Evolutionary conservation across 2,888 invertebrate genomes (phyloP), one percentile per base, ranked within the genome.

Genomic region (Antheraea assamensis): DNA sequence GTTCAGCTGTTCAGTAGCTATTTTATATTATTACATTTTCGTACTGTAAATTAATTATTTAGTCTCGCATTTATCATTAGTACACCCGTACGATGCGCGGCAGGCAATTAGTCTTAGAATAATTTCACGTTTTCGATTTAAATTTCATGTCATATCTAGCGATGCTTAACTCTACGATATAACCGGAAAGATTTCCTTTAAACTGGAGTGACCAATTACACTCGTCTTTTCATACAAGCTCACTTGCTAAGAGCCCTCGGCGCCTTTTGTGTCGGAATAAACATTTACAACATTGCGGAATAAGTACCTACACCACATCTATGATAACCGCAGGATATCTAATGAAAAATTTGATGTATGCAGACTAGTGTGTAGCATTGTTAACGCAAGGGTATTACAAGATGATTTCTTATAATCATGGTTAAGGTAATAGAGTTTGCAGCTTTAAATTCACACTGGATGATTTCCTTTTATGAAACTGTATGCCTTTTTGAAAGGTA

Each of bases 131-230:
- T n/a, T 61, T 24, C 17, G 61, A 64, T 30, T 64, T 64, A 30
- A 64, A 0, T 64, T 30, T 30, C 30, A 70, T 7, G 71, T 27
- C 55, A 5, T 21, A 0, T 87, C 84, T 85, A 80, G 15, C 2
- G 4, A 0, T 84, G 81, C 71, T 0, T 72, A 83, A 24, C 75
- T 84, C 90, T 90, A 80, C 76, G 75, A 52, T 61, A 19, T 77
- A 82, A 88, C 88, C 88, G 89, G 88, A 87, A 91, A 89, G 90
- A 90, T 85, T 85, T 88, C 90, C 87, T 86, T 90, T 87, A 90
- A 92, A 91, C 85, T 91, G 86, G 91, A 94, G 91, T 90, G 90
- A 91, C 90, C 92, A 92, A 94, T 94, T 94, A 89, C 87, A 86
- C 84, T 85, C 83, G 84, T 86, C 85, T 85, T 85, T 82, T 87